A percentile compares a stretch with the other conserved stretches of the same genome.
Evolutionary conservation across 2,888 invertebrate genomes (phyloP).

Genomic region (Drosophila hawaiiensis): DNA sequence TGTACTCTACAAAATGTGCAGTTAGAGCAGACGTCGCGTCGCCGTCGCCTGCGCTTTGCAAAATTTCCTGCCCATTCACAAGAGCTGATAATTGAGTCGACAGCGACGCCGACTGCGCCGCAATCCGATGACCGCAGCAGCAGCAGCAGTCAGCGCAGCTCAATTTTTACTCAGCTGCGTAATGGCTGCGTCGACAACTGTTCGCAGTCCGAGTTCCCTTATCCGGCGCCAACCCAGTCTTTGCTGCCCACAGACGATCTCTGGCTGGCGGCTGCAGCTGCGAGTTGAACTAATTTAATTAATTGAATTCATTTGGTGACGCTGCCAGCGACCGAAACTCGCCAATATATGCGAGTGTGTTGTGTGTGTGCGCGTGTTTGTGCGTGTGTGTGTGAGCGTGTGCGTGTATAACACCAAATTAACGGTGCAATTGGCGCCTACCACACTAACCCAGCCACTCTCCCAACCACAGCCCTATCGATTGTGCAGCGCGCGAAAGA

Average conservation of each 20-base stretch:
- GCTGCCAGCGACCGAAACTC: conserved; percentile 46
- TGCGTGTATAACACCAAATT: conserved; percentile 64
- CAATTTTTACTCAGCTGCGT: conserved; percentile 57
- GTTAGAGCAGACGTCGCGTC: conserved; percentile 39
- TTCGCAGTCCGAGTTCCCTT: neutral
- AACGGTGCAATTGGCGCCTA: conserved; percentile 65
- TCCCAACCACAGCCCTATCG: conserved; percentile 1
- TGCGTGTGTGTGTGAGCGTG: conserved; percentile 37
- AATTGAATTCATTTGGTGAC: conserved; percentile 78
- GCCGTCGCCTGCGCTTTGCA: conserved; percentile 51
- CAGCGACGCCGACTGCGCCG: conserved; percentile 25
- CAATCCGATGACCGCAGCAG: conserved; percentile 50
- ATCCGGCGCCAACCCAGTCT: neutral
- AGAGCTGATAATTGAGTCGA: conserved; percentile 75
- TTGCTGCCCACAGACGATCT: neutral
- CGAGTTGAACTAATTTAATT: conserved; percentile 76
- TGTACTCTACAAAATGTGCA: conserved; percentile 33
- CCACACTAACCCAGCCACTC: conserved; percentile 30
- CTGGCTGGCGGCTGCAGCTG: conserved; percentile 48
- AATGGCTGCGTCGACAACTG: conserved; percentile 56
- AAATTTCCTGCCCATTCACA: conserved; percentile 74
- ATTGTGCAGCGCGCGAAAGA: conserved; percentile 51
- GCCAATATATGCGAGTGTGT: conserved; percentile 1
- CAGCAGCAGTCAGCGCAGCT: neutral
- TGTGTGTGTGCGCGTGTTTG: neutral